These are phyloP conservation scores for Palythoa grandis DNA, from an alignment of 92 coral and sea anemone genomes.

Conservation along the genomic window DNA sequence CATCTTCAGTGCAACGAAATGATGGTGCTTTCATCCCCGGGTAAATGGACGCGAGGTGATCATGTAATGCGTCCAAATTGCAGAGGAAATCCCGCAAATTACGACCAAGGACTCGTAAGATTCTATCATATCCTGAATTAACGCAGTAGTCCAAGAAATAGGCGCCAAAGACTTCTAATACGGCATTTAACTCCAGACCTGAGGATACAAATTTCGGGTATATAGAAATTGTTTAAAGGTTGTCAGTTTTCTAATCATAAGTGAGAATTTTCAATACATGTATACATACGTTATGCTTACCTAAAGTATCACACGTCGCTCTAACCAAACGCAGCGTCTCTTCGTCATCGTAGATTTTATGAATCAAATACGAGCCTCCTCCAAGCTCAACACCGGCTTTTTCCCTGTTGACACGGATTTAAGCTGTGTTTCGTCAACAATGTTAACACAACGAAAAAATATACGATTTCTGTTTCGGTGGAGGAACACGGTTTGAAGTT, in stretches of 20 bases:
- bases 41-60: constrained; percentile 95
- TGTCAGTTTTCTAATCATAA: constrained; percentile 14
- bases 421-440: constrained; percentile 46
- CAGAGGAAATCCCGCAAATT: constrained; percentile 97
- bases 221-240: not conserved
- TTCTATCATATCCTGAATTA: constrained; percentile 96
- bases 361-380: constrained; percentile 98
- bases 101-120: constrained; percentile 93
- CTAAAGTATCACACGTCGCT: constrained; percentile 90
- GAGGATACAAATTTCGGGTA: not conserved
- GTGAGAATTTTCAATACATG: not conserved
- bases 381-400: constrained; percentile 96
- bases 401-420: constrained; percentile 54
- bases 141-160: constrained; percentile 94
- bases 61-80: constrained; percentile 96
- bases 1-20: constrained; percentile 89
- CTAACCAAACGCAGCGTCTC: constrained; percentile 83
- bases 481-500: constrained; percentile 1
- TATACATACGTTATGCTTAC: constrained; percentile 51
- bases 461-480: not conserved
- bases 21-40: constrained; percentile 99
- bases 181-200: constrained; percentile 83
- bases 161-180: constrained; percentile 93
- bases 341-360: constrained; percentile 89
- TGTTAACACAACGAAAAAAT: constrained; percentile 4